Base-by-base conservation (phyloP, 2,797 vertebrate genomes). In the Fundulus diaphanus region DNA sequence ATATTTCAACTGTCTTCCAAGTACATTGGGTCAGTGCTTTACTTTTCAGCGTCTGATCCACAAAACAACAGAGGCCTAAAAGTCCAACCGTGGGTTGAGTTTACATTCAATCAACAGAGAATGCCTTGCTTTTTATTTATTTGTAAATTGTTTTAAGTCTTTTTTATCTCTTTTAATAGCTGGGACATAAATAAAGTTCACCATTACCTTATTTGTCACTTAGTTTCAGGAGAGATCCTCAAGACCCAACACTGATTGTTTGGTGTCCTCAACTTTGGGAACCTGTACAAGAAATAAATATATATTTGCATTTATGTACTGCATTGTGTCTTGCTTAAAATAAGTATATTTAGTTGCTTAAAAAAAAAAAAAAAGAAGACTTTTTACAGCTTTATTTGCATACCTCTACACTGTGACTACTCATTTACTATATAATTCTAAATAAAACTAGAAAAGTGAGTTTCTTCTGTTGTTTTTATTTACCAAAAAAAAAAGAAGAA, bases 361-460 rank as follows among this genome's bases (percentile, higher is more conserved):
- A 87, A 35, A 66, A 40, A 65, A 33, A 24, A 8, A 22, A 65
- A 65, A 40, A 65, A 65, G 77, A 68, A 87, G 82, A 24, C 20
- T 40, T 31, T 85, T 66, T 31, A 65, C 7, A 77, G 31, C n/a
- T 77, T 82, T 82, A 72, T 65, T 2, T 54, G 15, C 80, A 48
- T 74, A 29, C 69, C 77, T 37, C 15, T 75, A 71, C 42, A 70
- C 37, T 27, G 1, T 82, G 70, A 85, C 63, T 79, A 63, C 67
- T 68, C 22, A 80, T 88, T 78, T 69, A 35, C 66, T 85, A 68
- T 24, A 76, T 16, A 24, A 85, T 83, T 86, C n/a, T 80, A 81
- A 90, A 86, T 82, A 88, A 89, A 92, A 74, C 13, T 9, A 35
- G 24, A 85, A 29, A 85, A 56, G 3, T 15, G 8, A 69, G 9